Evolutionary conservation across 2,797 vertebrate genomes (phyloP).

Genomic region (Mormyrus proboscirostris): DNA sequence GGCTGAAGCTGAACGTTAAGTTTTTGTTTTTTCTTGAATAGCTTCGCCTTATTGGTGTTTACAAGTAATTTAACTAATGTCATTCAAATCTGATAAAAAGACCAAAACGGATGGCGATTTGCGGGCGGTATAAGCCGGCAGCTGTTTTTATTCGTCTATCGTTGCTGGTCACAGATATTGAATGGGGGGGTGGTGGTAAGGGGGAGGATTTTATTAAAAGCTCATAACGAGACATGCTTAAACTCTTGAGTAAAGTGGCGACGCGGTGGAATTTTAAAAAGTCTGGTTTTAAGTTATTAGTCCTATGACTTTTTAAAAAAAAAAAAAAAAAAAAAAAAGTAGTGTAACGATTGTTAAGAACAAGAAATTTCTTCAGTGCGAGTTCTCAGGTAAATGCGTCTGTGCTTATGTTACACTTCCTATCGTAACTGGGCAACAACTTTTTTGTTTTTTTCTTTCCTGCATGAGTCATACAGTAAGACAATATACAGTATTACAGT

Average conservation of each 20-base stretch:
- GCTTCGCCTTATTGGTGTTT: not conserved
- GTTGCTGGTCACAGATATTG: not conserved
- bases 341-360: not conserved
- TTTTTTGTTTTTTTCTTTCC: not conserved
- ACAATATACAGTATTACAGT: not conserved
- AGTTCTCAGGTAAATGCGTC: not conserved
- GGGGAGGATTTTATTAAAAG: not conserved
- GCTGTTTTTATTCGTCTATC: not conserved
- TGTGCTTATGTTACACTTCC: not conserved
- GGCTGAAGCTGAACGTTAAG: not conserved
- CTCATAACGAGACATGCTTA: not conserved
- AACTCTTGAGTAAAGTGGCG: not conserved
- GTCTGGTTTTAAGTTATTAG: not conserved
- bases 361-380: not conserved
- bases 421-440: not conserved
- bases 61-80: not conserved
- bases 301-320: not conserved
- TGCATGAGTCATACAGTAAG: not conserved
- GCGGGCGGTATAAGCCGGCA: not conserved
- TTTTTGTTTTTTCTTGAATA: not conserved
- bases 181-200: not conserved
- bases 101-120: not conserved
- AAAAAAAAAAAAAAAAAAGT: no score
- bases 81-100: not conserved
- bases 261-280: not conserved